These are phyloP conservation scores for Amiota communis DNA, from an alignment of 2,888 invertebrate species.

Conservation along the genomic window DNA sequence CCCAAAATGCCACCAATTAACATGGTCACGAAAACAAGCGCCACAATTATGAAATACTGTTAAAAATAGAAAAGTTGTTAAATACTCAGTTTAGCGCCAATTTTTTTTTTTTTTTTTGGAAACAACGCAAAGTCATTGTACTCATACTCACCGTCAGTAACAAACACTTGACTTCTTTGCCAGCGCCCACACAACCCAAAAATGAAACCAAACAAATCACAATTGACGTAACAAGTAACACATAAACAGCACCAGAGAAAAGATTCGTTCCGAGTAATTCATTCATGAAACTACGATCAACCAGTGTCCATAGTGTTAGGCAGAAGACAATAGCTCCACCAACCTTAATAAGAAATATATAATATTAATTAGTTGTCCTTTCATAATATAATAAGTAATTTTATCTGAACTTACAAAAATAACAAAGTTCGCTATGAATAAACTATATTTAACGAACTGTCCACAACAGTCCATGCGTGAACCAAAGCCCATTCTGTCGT, in stretches of 20 bases:
- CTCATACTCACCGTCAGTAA: conserved; percentile 84
- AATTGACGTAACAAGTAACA: conserved; percentile 87
- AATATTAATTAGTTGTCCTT: background rate
- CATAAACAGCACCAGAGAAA: conserved; percentile 88
- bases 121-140: conserved; percentile 31
- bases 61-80: conserved; percentile 33
- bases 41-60: conserved; percentile 91
- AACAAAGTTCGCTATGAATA: conserved; percentile 87
- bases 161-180: conserved; percentile 94
- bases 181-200: conserved; percentile 94
- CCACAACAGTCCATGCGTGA: conserved; percentile 92
- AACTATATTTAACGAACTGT: conserved; percentile 88
- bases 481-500: conserved; percentile 80
- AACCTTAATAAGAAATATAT: conserved; percentile 75
- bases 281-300: conserved; percentile 88
- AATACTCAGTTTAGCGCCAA: conserved; percentile 1
- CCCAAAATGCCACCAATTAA: conserved; percentile 92
- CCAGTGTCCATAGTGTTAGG: conserved; percentile 88
- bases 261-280: conserved; percentile 90
- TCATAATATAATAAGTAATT: background rate
- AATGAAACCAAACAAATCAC: conserved; percentile 88
- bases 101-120: background rate
- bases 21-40: conserved; percentile 92
- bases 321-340: conserved; percentile 85
- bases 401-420: conserved; percentile 83